These are phyloP conservation scores for Pluvialis apricaria DNA, from an alignment of 2,113 vertebrate genomes.

Conservation along the genomic window DNA sequence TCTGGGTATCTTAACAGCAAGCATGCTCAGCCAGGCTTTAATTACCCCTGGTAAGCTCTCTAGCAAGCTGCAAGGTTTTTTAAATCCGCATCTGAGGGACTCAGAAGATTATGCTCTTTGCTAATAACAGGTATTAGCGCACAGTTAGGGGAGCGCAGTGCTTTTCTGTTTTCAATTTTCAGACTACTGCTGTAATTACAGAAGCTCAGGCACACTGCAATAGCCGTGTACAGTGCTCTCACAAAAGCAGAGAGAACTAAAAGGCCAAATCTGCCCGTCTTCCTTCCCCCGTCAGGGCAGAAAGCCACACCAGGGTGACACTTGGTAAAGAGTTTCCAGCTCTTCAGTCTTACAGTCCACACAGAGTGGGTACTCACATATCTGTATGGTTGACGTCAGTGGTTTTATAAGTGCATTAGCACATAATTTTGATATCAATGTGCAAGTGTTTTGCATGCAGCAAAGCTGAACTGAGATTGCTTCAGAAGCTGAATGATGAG, in stretches of 20 bases:
- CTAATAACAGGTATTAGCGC: neutral
- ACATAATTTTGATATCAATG: neutral
- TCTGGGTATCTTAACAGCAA: neutral
- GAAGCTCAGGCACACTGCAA: neutral
- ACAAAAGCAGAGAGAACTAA: neutral
- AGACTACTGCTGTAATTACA: neutral
- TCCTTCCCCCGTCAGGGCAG: neutral
- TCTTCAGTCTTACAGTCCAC: neutral
- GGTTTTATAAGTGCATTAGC: neutral
- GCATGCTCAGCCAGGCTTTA: neutral
- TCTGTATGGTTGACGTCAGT: neutral
- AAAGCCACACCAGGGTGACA: neutral
- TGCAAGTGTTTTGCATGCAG: neutral
- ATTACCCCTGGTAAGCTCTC: constrained; percentile 11
- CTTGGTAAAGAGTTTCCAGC: neutral
- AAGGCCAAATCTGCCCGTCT: neutral
- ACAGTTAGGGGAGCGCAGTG: neutral
- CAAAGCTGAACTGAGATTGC: neutral
- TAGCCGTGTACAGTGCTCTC: neutral
- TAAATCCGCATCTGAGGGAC: neutral
- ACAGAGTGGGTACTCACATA: neutral
- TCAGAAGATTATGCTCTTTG: neutral
- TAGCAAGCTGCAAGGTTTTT: neutral
- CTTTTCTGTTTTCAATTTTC: neutral
- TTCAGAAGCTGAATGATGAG: neutral